These are phyloP conservation scores for Microcebus griseorufus DNA, from an alignment of 2,113 vertebrate species.

Conservation along the genomic window DNA sequence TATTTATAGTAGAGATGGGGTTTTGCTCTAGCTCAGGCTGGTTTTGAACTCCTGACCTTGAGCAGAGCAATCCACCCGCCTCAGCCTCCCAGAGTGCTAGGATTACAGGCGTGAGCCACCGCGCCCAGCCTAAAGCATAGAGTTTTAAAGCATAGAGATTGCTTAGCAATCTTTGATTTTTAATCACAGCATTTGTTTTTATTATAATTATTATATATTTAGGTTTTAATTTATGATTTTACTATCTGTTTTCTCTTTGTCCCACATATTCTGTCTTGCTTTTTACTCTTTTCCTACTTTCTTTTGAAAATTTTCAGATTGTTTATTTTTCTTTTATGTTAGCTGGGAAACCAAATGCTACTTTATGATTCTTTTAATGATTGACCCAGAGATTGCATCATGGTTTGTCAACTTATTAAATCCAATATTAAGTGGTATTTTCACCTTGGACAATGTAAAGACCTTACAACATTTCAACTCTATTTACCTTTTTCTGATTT, in stretches of 20 bases:
- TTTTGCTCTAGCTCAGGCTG: too few species aligned
- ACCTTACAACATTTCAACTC: slow-evolving; percentile 27
- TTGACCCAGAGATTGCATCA: neutral
- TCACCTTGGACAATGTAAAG: neutral
- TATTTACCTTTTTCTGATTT: slow-evolving; percentile 8
- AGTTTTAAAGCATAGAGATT: too few species aligned
- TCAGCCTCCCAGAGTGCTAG: too few species aligned
- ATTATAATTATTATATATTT: neutral
- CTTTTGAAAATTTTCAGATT: neutral
- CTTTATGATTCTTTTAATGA: neutral
- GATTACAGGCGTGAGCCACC: too few species aligned
- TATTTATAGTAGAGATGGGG: too few species aligned
- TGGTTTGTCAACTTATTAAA: slow-evolving; percentile 5
- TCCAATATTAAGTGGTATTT: neutral
- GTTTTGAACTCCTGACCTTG: too few species aligned
- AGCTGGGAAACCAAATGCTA: neutral
- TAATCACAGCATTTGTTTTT: slow-evolving; percentile 22
- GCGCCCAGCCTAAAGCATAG: neutral
- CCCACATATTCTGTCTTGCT: neutral
- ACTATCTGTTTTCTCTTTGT: neutral
- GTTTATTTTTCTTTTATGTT: neutral
- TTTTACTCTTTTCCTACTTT: neutral
- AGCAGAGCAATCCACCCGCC: too few species aligned
- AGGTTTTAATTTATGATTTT: neutral
- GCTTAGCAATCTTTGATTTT: slow-evolving; percentile 8